Evolutionary conservation across 2,888 invertebrate genomes (phyloP).

Genomic region (Noctua janthe): DNA sequence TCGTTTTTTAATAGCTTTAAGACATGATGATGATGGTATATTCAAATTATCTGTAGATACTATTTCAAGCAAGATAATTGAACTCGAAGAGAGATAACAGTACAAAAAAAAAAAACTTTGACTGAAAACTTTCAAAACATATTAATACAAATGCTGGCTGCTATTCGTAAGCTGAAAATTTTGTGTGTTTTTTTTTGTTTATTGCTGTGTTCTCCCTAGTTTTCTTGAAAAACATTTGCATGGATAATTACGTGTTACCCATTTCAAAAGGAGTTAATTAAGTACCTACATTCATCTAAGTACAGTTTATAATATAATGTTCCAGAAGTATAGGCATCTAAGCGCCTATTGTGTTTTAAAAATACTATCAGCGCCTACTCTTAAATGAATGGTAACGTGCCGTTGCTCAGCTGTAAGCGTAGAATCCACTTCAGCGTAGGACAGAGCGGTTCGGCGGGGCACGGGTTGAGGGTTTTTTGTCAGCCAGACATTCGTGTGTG

Average conservation of each 20-base stretch:
- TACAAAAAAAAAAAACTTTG: neutral
- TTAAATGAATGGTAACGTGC: neutral
- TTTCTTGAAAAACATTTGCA: no score
- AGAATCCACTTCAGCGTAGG: neutral
- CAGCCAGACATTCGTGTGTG: neutral
- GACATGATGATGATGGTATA: neutral
- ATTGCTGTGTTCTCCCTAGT: neutral
- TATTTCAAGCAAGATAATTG: neutral
- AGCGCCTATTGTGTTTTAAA: neutral
- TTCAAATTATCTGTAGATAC: neutral
- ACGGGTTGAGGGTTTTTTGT: neutral
- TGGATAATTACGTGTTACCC: no score
- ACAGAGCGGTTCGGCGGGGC: neutral
- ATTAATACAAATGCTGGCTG: neutral
- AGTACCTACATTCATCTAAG: neutral
- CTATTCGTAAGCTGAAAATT: neutral
- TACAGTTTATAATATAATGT: neutral
- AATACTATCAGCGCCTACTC: constrained; percentile 23
- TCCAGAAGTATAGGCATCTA: neutral
- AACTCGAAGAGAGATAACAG: neutral
- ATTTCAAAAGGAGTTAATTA: neutral
- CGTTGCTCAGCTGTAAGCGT: neutral
- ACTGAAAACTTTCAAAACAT: neutral
- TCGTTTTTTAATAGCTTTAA: neutral
- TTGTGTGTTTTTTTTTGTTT: neutral